Conservation (phyloP, 2,888 invertebrate genomes). For the Lysandra coridon region DNA sequence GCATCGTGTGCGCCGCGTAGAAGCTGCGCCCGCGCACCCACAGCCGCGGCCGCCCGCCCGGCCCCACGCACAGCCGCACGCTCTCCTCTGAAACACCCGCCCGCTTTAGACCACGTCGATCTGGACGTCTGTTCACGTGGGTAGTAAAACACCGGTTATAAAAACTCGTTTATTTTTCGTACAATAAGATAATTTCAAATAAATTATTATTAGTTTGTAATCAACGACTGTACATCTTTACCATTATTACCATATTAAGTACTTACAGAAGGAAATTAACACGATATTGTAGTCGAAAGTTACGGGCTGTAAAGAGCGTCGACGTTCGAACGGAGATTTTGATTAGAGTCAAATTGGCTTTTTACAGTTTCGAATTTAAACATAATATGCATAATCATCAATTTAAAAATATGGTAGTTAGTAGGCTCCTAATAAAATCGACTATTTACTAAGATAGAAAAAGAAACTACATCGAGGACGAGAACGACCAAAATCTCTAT, state of each 20-base stretch:
- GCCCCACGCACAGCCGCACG: conserved; percentile 71
- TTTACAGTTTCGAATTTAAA: too few relatives aligned
- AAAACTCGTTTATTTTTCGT: conserved; percentile 11
- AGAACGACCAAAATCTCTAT: background rate
- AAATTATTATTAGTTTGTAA: background rate
- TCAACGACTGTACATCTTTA: background rate
- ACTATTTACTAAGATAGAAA: background rate
- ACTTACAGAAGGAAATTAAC: background rate
- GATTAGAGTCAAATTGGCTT: background rate
- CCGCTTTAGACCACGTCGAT: conserved; percentile 40
- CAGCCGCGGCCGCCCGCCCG: conserved; percentile 71
- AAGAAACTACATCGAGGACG: background rate
- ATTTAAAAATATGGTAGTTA: background rate
- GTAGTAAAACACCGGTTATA: conserved; percentile 15
- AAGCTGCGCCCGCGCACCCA: conserved; percentile 76
- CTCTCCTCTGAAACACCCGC: conserved; percentile 57
- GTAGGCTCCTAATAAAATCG: background rate
- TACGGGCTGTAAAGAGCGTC: background rate
- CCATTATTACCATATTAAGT: background rate
- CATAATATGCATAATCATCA: background rate
- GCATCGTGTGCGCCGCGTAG: conserved; percentile 76
- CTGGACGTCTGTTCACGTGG: background rate
- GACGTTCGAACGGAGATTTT: background rate
- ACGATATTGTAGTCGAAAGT: background rate
- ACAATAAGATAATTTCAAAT: background rate